phyloP scores from a whole-genome alignment of 2,113 vertebrate genomes.

The Amblyopsis rosae region DNA sequence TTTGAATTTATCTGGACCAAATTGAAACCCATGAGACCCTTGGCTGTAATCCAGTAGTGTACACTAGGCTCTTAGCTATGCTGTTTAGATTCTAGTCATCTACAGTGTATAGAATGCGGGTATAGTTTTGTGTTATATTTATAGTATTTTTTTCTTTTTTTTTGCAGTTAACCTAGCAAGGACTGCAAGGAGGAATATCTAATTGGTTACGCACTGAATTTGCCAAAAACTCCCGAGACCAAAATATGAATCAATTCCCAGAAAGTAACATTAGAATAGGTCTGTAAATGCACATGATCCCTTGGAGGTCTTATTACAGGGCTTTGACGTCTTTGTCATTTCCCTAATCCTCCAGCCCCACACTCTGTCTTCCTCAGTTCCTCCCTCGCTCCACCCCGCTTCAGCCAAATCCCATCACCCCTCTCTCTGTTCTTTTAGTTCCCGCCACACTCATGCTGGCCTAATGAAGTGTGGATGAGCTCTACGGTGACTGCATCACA shows the following conservation, averaged over 20 bases:
- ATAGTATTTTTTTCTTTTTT: too few species aligned
- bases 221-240: constrained; percentile 1
- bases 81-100: too few species aligned
- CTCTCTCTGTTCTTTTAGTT: constrained; percentile 51
- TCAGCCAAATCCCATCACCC: constrained; percentile 21
- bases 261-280: constrained; percentile 3
- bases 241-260: constrained; percentile 1
- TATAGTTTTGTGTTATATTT: neutral
- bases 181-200: neutral
- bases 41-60: too few species aligned
- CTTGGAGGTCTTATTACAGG: constrained; percentile 11
- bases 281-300: constrained; percentile 15
- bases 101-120: too few species aligned
- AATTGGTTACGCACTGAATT: constrained; percentile 18
- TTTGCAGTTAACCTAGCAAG: neutral
- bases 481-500: constrained; percentile 55
- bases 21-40: too few species aligned
- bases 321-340: constrained; percentile 12
- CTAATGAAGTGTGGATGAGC: constrained; percentile 74
- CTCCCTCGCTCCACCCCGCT: constrained; percentile 7
- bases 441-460: constrained; percentile 38
- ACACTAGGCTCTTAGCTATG: too few species aligned
- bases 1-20: too few species aligned
- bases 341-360: constrained; percentile 10
- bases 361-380: constrained; percentile 4